A percentile compares a stretch with the other conserved stretches of the same genome.
These are phyloP conservation scores for Aethina tumida DNA, from an alignment of 1,140 invertebrate genomes.

Conservation along the genomic window DNA sequence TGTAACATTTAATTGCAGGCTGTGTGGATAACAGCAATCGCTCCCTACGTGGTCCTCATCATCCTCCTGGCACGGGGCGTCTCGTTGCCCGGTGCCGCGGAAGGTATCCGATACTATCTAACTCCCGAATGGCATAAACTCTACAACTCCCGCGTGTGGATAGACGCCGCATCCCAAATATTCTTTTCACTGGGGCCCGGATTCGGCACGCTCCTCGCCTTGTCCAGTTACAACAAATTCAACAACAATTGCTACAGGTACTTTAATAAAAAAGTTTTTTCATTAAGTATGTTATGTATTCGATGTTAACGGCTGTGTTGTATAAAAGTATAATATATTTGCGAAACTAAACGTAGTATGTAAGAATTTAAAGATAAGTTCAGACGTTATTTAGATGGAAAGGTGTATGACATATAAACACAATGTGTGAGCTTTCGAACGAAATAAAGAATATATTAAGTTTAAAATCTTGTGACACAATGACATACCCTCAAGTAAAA, in stretches of 20 bases:
- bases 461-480: too few relatives aligned
- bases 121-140: conserved; percentile 89
- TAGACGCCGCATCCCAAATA: conserved; percentile 94
- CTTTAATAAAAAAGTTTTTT: too few relatives aligned
- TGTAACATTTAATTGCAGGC: conserved; percentile 47
- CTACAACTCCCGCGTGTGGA: conserved; percentile 82
- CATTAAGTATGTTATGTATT: too few relatives aligned
- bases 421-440: too few relatives aligned
- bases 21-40: conserved; percentile 92
- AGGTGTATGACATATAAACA: too few relatives aligned
- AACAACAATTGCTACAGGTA: conserved; percentile 88
- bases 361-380: too few relatives aligned
- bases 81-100: conserved; percentile 78
- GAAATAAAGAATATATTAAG: too few relatives aligned
- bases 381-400: too few relatives aligned
- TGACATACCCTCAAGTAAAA: too few relatives aligned
- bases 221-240: conserved; percentile 96
- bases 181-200: conserved; percentile 97
- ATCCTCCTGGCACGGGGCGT: conserved; percentile 84
- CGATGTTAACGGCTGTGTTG: too few relatives aligned
- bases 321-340: too few relatives aligned
- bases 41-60: conserved; percentile 85
- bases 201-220: conserved; percentile 87
- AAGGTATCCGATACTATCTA: conserved; percentile 90
- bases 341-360: too few relatives aligned